Conservation (phyloP, 1,140 invertebrate genomes). For the Diprion similis region DNA sequence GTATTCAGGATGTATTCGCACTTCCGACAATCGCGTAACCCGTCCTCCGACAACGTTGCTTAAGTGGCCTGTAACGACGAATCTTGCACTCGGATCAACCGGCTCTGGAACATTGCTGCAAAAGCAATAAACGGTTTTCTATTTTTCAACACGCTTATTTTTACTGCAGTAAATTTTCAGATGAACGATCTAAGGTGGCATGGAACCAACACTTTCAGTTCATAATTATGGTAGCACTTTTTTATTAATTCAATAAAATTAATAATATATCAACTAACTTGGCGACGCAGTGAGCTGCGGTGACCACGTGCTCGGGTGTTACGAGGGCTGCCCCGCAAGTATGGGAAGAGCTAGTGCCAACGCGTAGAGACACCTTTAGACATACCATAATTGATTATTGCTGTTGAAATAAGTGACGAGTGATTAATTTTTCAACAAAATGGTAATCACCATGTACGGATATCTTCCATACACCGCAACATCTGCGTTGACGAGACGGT, state of each 20-base stretch:
- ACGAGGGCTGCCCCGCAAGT: background rate
- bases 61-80: constrained; percentile 7
- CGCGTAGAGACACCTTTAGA: constrained; percentile 1
- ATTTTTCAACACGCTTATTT: background rate
- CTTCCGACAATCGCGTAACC: background rate
- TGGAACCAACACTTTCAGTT: no score
- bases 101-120: background rate
- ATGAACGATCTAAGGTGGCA: no score
- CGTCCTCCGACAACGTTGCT: background rate
- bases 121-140: background rate
- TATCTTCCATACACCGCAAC: background rate
- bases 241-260: no score
- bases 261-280: background rate
- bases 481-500: background rate
- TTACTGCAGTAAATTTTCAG: no score
- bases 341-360: background rate
- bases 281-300: constrained; percentile 7
- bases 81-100: background rate
- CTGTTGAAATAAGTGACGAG: background rate
- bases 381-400: background rate
- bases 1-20: constrained; percentile 3
- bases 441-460: constrained; percentile 9
- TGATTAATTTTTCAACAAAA: background rate
- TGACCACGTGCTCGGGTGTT: background rate
- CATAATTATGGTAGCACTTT: background rate